A percentile compares a stretch with the other conserved stretches of the same genome.
phyloP scores from a whole-genome alignment of 2,113 vertebrate genomes.

The Upupa epops region DNA sequence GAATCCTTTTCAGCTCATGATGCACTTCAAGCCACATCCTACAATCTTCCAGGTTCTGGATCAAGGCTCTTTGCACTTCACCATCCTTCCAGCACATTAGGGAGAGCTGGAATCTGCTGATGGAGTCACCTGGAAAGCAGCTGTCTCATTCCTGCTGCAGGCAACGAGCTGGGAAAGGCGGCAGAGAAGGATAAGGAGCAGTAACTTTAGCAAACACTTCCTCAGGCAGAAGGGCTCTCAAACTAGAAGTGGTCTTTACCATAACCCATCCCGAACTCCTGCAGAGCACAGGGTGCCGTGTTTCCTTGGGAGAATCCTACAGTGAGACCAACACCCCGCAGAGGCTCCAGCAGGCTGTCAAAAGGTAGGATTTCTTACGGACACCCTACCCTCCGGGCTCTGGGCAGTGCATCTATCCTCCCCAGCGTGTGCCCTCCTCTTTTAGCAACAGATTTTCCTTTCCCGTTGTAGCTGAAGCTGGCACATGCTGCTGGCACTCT shows the following conservation, averaged over 20 bases:
- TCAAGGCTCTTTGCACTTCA: background rate
- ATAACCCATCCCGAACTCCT: slow-evolving; percentile 22
- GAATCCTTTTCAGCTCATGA: background rate
- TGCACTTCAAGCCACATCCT: background rate
- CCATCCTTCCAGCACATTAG: background rate
- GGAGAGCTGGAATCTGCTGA: background rate
- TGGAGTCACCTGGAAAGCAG: background rate
- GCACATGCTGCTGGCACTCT: slow-evolving; percentile 27
- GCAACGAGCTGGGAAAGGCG: background rate
- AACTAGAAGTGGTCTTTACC: background rate
- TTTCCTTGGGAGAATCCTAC: background rate
- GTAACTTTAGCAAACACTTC: slow-evolving; percentile 26
- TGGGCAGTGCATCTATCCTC: too few relatives aligned
- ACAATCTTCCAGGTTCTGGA: background rate
- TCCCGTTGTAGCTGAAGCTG: slow-evolving; percentile 38
- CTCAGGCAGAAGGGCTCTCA: background rate
- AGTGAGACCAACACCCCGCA: background rate
- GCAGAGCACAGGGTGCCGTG: background rate
- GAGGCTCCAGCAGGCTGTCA: background rate
- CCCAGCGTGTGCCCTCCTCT: background rate
- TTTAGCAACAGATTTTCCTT: slow-evolving; percentile 35
- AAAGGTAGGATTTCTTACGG: background rate
- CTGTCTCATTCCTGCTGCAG: background rate
- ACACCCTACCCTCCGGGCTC: background rate
- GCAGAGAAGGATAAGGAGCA: background rate